These are phyloP conservation scores for Cairina moschata DNA, from an alignment of 2,113 vertebrate species.

Conservation along the genomic window DNA sequence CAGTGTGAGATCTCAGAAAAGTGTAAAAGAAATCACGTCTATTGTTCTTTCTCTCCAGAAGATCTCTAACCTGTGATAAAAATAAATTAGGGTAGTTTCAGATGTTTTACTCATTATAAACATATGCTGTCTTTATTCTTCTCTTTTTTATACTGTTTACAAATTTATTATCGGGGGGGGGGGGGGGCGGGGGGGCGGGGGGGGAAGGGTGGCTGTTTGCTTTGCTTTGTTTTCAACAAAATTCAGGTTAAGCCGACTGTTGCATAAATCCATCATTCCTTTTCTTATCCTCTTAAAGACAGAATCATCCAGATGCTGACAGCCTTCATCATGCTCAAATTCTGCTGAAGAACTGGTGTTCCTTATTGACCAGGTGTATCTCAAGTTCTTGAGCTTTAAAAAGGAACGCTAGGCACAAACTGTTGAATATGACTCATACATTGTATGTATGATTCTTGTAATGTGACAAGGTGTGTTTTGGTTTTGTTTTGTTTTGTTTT, in stretches of 20 bases:
- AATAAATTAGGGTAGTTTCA: neutral
- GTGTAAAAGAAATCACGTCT: accelerated
- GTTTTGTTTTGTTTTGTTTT: neutral
- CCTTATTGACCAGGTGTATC: neutral
- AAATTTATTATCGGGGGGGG: neutral
- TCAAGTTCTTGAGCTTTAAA: neutral
- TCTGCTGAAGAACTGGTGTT: too few species aligned
- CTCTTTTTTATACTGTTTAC: neutral
- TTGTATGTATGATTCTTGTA: neutral
- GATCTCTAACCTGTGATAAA: neutral
- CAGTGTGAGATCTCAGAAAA: neutral
- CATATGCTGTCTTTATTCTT: neutral
- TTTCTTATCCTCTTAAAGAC: neutral
- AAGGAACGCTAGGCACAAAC: accelerated
- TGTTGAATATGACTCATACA: neutral
- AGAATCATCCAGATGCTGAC: neutral
- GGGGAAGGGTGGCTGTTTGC: accelerated
- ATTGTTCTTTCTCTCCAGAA: neutral
- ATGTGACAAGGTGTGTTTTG: too few species aligned
- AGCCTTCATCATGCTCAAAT: neutral
- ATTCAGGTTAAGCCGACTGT: neutral
- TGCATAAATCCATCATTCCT: neutral
- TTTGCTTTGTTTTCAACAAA: neutral
- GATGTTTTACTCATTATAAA: neutral
- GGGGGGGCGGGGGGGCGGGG: accelerated